Evolutionary conservation across 2,797 vertebrate genomes (phyloP).

Genomic region (Chelidonichthys spinosus): DNA sequence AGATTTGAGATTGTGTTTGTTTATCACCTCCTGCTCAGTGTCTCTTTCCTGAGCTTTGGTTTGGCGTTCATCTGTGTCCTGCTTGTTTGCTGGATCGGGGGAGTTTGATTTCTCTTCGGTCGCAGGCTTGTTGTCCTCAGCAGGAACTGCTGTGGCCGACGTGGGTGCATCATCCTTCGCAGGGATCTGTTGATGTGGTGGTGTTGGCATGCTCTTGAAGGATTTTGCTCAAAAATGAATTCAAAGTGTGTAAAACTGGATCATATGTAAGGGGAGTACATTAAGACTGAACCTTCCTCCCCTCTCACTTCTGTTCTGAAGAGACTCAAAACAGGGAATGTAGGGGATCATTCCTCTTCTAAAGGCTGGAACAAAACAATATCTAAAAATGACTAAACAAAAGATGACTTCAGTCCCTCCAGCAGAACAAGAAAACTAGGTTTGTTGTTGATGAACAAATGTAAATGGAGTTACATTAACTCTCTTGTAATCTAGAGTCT

Average conservation of each 20-base stretch:
- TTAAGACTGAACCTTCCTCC: neutral
- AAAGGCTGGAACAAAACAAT: neutral
- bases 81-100: slow-evolving; percentile 40
- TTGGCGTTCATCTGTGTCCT: slow-evolving; percentile 9
- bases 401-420: slow-evolving; percentile 35
- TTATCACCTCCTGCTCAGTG: slow-evolving; percentile 58
- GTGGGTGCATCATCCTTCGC: slow-evolving; percentile 28
- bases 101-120: slow-evolving; percentile 37
- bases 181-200: slow-evolving; percentile 39
- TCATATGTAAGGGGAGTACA: neutral
- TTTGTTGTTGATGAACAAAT: slow-evolving; percentile 28
- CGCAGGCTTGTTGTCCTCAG: slow-evolving; percentile 28
- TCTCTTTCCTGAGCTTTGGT: slow-evolving; percentile 29
- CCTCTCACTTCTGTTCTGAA: too few relatives aligned
- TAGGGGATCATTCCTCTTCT: neutral
- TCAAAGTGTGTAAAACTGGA: neutral
- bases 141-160: neutral
- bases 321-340: neutral
- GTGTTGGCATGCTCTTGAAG: slow-evolving; percentile 13
- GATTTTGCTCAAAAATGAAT: slow-evolving; percentile 21
- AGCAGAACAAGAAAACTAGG: slow-evolving; percentile 40
- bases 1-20: slow-evolving; percentile 1
- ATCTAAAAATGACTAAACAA: neutral
- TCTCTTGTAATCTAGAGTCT: neutral
- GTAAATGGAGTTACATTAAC: slow-evolving; percentile 4